Evolutionary conservation across 2,888 invertebrate genomes (phyloP).

Genomic region (Carterocephalus palaemon): DNA sequence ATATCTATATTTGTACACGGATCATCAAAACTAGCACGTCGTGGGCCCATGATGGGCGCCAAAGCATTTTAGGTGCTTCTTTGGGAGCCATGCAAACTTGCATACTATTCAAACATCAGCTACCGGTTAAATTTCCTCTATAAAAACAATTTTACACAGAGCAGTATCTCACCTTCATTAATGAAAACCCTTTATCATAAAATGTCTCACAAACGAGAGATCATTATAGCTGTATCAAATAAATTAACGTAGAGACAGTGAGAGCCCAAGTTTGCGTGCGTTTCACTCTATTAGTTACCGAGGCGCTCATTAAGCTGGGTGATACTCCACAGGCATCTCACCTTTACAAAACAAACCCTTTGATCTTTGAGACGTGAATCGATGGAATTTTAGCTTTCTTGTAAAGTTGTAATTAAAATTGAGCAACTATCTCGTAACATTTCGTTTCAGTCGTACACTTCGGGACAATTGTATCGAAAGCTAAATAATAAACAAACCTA

Average conservation of each 20-base stretch:
- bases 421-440: constrained; percentile 41
- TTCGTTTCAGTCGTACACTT: constrained; percentile 36
- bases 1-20: too few relatives aligned
- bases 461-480: too few relatives aligned
- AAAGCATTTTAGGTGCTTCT: too few relatives aligned
- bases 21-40: too few relatives aligned
- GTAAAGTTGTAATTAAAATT: constrained; percentile 64
- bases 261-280: constrained; percentile 43
- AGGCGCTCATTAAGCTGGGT: constrained; percentile 45
- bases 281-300: constrained; percentile 28
- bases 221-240: constrained; percentile 36
- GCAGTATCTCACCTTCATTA: not conserved
- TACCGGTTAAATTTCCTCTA: too few relatives aligned
- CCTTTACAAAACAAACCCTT: constrained; percentile 55
- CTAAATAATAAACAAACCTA: too few relatives aligned
- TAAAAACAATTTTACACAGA: too few relatives aligned
- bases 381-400: constrained; percentile 54
- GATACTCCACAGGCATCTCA: constrained; percentile 61
- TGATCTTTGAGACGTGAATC: constrained; percentile 55
- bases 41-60: too few relatives aligned
- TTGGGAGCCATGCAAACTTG: too few relatives aligned
- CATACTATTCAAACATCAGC: too few relatives aligned
- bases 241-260: constrained; percentile 49
- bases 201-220: constrained; percentile 12
- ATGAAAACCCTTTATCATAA: not conserved